These are phyloP conservation scores for Pyrgus malvae DNA, from an alignment of 2,888 invertebrate genomes.

Conservation along the genomic window DNA sequence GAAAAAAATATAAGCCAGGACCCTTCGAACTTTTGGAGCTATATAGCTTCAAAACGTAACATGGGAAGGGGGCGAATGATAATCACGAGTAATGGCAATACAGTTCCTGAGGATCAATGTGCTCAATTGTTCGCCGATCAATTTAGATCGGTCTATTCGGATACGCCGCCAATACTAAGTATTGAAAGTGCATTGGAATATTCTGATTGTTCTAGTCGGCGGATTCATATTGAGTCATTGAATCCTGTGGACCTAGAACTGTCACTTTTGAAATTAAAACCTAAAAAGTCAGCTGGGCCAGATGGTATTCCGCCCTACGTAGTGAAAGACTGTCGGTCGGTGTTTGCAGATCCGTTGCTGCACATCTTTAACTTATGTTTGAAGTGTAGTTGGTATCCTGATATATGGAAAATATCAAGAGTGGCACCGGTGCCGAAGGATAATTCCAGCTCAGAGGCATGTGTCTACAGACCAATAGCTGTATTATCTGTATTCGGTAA, in stretches of 20 bases:
- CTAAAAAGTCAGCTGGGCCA: not conserved
- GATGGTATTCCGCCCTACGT: not conserved
- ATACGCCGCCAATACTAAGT: not conserved
- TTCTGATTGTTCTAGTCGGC: not conserved
- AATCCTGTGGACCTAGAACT: not conserved
- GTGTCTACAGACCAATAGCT: not conserved
- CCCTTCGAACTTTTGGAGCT: not conserved
- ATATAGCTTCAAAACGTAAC: not conserved
- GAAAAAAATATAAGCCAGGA: not conserved
- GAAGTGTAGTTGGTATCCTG: not conserved
- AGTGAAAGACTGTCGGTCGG: no score
- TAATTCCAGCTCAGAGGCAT: not conserved
- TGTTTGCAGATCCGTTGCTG: no score
- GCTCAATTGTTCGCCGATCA: not conserved
- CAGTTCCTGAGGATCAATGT: not conserved
- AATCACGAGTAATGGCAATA: not conserved
- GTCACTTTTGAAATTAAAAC: not conserved
- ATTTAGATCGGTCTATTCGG: not conserved
- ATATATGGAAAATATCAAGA: not conserved
- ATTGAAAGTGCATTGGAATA: not conserved
- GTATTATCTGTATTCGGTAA: not conserved
- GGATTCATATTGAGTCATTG: not conserved
- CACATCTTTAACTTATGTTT: not conserved
- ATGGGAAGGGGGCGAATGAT: not conserved
- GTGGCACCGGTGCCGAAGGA: not conserved